Evolutionary conservation across 1,140 invertebrate species (phyloP), one percentile per base, ranked within the genome.

Genomic region (Halictus rubicundus): DNA sequence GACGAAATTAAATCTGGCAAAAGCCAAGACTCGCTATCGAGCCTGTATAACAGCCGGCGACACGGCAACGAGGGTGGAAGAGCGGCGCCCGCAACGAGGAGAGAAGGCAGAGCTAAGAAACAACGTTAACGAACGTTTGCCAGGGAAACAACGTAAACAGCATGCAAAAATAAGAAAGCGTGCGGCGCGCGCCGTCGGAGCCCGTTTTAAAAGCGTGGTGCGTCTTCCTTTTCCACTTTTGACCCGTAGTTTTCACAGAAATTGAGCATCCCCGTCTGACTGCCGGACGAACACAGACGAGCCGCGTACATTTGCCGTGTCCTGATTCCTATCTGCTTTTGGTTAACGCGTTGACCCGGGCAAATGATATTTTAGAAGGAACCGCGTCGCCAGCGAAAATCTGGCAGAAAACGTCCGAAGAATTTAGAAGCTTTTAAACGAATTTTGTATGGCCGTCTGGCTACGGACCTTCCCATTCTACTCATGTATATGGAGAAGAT

Each of bases 41-140:
- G 54, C 21, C 54, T 52, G 49, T 16, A 12, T n/a, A 57, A n/a
- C 54, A n/a, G 54, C 21, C 54, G 54, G 49, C 49, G 21, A 57
- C 54, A 9, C n/a, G 21, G 54, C 54, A 57, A 1, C 19, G 54
- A 6, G 3, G 16, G 49, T 5, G 8, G 54, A 21, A 57, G 1
- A 57, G 21, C 7, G 21, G n/a, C 54, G 5, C 21, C 42, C 42
- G 19, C 54, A 9, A 16, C 7, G 5, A 6, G 21, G 7, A 21
- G 19, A n/a, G 19, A 19, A 21, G n/a, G 7, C 54, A 57, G 21
- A 57, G 8, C 54, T 57, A 57, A 57, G 54, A 57, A 57, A 57
- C 54, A 57, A 57, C 21, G 54, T 57, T 57, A 57, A 57, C 54
- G 54, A 57, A 57, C 54, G 54, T 57, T 57, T n/a, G 21, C 54